phyloP scores from a whole-genome alignment of 2,797 vertebrate genomes.

The Coregonus ussuriensis region DNA sequence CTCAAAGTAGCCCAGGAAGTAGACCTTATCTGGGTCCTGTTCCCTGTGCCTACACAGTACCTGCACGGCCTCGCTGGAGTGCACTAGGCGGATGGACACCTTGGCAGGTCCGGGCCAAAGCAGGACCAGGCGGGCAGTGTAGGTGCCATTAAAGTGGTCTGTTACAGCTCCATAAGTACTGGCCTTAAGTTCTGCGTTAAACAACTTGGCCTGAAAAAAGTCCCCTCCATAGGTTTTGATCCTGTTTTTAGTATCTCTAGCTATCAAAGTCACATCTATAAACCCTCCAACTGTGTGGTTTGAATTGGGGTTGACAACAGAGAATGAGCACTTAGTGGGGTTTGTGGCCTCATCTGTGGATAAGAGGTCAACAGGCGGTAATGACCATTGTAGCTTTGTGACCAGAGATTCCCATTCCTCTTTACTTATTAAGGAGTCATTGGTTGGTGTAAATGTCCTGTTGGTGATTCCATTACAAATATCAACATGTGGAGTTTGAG shows the following conservation, averaged over 20 bases:
- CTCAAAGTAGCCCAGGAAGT: conserved; percentile 53
- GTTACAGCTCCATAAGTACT: conserved; percentile 49
- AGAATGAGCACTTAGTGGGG: conserved; percentile 28
- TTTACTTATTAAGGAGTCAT: not conserved
- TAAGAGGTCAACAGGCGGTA: not conserved
- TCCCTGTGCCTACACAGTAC: conserved; percentile 49
- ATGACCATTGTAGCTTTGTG: conserved; percentile 11
- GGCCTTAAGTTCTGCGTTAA: conserved; percentile 47
- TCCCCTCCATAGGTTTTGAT: conserved; percentile 60
- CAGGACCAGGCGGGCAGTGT: conserved; percentile 51
- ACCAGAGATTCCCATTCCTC: conserved; percentile 7
- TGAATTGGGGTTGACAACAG: conserved; percentile 23
- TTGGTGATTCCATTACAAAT: not conserved
- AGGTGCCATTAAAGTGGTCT: conserved; percentile 62
- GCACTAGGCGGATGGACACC: conserved; percentile 55
- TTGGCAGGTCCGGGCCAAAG: conserved; percentile 55
- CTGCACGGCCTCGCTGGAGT: conserved; percentile 63
- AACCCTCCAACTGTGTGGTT: conserved; percentile 47
- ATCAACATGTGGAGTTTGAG: too few relatives aligned
- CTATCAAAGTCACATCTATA: conserved; percentile 41
- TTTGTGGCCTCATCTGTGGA: conserved; percentile 13
- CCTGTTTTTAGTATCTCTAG: conserved; percentile 46
- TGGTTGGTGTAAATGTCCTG: not conserved
- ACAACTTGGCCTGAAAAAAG: conserved; percentile 57
- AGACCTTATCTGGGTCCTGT: conserved; percentile 49